Evolutionary conservation across 2,113 vertebrate species (phyloP).

Genomic region (Cynocephalus volans): DNA sequence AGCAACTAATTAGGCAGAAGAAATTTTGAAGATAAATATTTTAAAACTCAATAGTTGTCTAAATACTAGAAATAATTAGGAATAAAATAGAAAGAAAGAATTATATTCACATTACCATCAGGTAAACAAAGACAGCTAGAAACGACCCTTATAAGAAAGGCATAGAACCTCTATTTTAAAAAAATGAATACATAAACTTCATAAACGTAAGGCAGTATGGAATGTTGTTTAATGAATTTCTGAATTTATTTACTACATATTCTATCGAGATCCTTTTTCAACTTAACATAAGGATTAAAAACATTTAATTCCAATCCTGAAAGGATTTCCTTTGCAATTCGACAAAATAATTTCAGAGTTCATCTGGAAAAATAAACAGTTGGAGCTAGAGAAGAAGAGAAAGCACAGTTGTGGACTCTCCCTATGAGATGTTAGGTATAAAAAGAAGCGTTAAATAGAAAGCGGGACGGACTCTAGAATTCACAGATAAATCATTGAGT

Average conservation of each 20-base stretch:
- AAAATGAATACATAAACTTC: neutral
- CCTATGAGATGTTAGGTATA: neutral
- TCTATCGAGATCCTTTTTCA: neutral
- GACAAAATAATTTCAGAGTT: constrained; percentile 37
- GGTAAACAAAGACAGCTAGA: neutral
- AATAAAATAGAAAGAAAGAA: constrained; percentile 3
- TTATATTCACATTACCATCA: neutral
- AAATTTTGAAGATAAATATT: constrained; percentile 6
- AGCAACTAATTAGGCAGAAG: neutral
- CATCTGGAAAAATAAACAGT: constrained; percentile 20
- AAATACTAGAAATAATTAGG: constrained; percentile 6
- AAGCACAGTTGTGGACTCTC: neutral
- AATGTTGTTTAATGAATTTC: neutral
- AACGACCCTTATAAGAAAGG: neutral
- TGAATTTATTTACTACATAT: neutral
- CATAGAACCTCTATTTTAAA: neutral
- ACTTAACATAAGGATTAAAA: neutral
- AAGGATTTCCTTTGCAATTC: constrained; percentile 17
- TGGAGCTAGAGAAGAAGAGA: neutral
- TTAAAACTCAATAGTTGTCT: neutral
- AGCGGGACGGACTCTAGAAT: neutral
- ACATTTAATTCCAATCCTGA: neutral
- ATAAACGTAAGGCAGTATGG: neutral
- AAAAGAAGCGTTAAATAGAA: neutral
- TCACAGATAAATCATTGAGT: neutral